Evolutionary conservation across 2,888 invertebrate genomes (phyloP).

Genomic region (Noctua fimbriata): DNA sequence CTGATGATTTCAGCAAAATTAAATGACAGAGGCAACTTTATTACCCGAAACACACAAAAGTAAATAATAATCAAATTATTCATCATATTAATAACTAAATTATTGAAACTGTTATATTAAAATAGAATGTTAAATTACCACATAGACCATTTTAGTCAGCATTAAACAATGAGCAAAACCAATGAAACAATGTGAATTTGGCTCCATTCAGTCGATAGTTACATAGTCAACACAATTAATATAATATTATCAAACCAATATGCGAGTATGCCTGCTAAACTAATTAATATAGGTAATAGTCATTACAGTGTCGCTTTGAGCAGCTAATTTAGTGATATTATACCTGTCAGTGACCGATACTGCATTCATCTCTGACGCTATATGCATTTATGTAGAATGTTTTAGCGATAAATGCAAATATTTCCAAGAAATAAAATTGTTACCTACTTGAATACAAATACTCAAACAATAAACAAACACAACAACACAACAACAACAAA

Average conservation of each 20-base stretch:
- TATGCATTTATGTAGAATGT: background rate
- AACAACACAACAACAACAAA: too few species aligned
- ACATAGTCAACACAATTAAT: constrained; percentile 30
- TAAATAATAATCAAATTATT: constrained; percentile 3
- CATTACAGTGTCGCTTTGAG: constrained; percentile 17
- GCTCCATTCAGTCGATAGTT: constrained; percentile 29
- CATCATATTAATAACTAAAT: constrained; percentile 25
- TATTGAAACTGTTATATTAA: constrained; percentile 15
- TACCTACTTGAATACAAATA: too few species aligned
- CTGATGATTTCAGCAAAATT: constrained; percentile 3
- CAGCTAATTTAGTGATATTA: background rate
- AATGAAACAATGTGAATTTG: constrained; percentile 31
- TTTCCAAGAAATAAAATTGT: too few species aligned
- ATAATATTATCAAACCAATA: constrained; percentile 30
- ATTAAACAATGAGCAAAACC: constrained; percentile 45
- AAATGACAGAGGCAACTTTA: background rate
- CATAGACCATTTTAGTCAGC: constrained; percentile 27
- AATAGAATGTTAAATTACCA: constrained; percentile 36
- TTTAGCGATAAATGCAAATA: too few species aligned
- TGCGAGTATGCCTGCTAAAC: background rate
- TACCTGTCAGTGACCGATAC: background rate
- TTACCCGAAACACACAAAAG: background rate
- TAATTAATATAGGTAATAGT: constrained; percentile 24
- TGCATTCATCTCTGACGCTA: background rate
- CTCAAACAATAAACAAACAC: too few species aligned